Conservation (phyloP, 1,140 invertebrate species). For the Bombus turneri region DNA sequence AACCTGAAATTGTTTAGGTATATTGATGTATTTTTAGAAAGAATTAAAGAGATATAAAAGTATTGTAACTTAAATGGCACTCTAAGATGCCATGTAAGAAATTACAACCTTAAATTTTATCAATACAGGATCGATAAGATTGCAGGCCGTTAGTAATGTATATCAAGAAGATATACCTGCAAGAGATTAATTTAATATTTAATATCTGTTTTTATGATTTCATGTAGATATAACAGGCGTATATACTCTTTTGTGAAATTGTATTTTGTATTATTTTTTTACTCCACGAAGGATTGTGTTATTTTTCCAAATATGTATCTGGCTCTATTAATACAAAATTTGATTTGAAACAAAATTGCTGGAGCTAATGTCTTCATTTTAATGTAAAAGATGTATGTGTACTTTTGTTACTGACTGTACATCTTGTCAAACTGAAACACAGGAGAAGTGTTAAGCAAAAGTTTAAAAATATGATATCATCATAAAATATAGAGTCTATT, state of each 20-base stretch:
- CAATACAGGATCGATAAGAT: no score
- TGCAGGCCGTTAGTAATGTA: background rate
- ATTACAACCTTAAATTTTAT: no score
- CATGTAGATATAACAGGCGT: background rate
- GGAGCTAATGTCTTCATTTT: background rate
- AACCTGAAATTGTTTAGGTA: background rate
- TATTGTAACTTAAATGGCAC: background rate
- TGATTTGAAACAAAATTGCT: background rate
- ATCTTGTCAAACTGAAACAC: no score
- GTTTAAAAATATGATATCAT: background rate
- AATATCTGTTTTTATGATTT: background rate
- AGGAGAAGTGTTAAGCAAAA: background rate
- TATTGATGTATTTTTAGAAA: background rate
- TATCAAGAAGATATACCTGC: background rate
- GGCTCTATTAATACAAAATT: background rate
- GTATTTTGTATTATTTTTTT: background rate
- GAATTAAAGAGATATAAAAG: background rate
- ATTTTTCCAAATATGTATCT: background rate
- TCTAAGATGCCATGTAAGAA: background rate
- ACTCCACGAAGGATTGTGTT: background rate
- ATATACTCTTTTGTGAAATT: no score
- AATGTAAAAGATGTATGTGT: background rate
- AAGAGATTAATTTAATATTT: background rate
- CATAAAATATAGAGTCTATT: no score
- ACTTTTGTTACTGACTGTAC: background rate